Conservation (phyloP, 2,888 invertebrate species). For the Glaucopsyche alexis region DNA sequence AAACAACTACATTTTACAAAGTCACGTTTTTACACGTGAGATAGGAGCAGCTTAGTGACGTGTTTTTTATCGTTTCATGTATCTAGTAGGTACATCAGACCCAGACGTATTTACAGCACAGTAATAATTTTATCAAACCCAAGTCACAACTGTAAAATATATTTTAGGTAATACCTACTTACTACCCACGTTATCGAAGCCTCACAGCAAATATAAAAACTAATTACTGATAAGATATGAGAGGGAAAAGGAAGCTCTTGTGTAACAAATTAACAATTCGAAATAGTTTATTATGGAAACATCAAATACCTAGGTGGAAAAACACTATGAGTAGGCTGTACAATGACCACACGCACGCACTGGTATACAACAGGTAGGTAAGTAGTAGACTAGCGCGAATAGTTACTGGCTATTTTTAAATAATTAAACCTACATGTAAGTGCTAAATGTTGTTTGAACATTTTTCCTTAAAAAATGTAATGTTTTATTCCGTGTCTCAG, state of each 20-base stretch:
- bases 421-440: too few relatives aligned
- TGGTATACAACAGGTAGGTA: too few relatives aligned
- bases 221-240: not conserved
- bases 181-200: not conserved
- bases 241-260: not conserved
- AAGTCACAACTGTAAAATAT: not conserved
- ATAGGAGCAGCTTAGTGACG: not conserved
- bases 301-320: not conserved
- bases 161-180: not conserved
- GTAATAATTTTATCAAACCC: not conserved
- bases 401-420: too few relatives aligned
- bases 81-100: slow-evolving; percentile 8
- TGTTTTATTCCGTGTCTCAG: too few relatives aligned
- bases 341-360: too few relatives aligned
- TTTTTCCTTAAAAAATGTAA: too few relatives aligned
- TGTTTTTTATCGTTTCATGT: slow-evolving; percentile 1
- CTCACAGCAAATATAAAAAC: not conserved
- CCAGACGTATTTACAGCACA: not conserved
- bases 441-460: too few relatives aligned
- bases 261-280: not conserved
- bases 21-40: slow-evolving; percentile 14
- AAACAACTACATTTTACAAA: not conserved
- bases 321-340: too few relatives aligned
- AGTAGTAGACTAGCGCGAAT: too few relatives aligned
- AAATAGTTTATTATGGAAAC: not conserved